Evolutionary conservation across 1,140 invertebrate genomes (phyloP).

Genomic region (Acyrthosiphon pisum): DNA sequence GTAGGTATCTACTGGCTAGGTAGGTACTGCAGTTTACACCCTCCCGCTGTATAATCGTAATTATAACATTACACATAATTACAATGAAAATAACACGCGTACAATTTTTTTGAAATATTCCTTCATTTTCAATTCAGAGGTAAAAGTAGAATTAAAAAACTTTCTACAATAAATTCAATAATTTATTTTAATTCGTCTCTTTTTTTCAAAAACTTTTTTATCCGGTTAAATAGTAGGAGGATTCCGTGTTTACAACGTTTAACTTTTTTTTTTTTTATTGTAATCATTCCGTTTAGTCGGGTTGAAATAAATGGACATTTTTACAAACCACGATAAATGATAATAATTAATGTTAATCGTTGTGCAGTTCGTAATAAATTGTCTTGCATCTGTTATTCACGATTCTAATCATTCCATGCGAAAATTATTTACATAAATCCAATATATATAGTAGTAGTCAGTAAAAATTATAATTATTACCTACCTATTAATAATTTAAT

Average conservation of each 20-base stretch:
- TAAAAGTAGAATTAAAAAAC: not conserved
- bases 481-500: not conserved
- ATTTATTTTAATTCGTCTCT: not conserved
- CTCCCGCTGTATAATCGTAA: not conserved
- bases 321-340: not conserved
- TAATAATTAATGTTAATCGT: slow-evolving; percentile 23
- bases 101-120: not conserved
- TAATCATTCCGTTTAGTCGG: not conserved
- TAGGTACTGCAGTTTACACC: not conserved
- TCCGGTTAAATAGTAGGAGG: not conserved
- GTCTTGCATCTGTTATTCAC: not conserved
- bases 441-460: not conserved
- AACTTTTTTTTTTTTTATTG: not conserved
- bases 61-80: slow-evolving; percentile 23
- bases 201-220: not conserved
- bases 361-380: not conserved
- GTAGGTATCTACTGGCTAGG: no score
- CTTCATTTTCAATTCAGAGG: slow-evolving; percentile 18
- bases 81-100: not conserved
- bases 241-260: not conserved
- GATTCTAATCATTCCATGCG: not conserved
- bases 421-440: slow-evolving; percentile 1
- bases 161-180: not conserved
- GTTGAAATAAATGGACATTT: slow-evolving; percentile 12
- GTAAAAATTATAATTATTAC: not conserved